These are phyloP conservation scores for Hetaerina titia DNA, from an alignment of 2,888 invertebrate species.

Conservation along the genomic window DNA sequence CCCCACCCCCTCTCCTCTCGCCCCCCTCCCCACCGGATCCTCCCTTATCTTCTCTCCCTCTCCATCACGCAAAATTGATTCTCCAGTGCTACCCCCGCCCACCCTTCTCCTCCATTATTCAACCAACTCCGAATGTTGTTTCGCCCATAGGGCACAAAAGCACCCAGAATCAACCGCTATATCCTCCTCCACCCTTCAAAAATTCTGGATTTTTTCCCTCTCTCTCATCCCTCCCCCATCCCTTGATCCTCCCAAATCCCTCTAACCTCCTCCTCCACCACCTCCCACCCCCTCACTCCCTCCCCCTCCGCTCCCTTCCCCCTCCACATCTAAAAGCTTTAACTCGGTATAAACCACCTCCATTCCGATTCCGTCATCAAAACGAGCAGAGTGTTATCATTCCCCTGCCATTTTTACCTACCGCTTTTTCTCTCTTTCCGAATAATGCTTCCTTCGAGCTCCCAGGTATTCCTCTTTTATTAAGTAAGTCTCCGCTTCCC, in stretches of 20 bases:
- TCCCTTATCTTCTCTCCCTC: neutral
- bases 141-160: slow-evolving; percentile 52
- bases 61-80: slow-evolving; percentile 54
- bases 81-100: neutral
- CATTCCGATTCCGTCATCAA: slow-evolving; percentile 36
- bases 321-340: neutral
- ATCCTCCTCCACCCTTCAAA: slow-evolving; percentile 45
- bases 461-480: neutral
- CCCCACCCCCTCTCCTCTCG: neutral
- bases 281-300: neutral
- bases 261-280: neutral
- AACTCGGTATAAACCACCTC: slow-evolving; percentile 45
- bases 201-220: neutral
- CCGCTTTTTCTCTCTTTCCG: neutral
- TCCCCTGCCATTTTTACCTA: slow-evolving; percentile 9
- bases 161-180: slow-evolving; percentile 54
- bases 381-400: slow-evolving; percentile 37
- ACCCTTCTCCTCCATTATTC: slow-evolving; percentile 44
- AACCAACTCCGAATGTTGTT: slow-evolving; percentile 50
- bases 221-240: neutral
- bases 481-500: neutral
- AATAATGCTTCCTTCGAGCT: neutral
- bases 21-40: neutral
- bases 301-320: neutral
- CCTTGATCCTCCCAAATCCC: neutral